Conservation (phyloP, 2,797 vertebrate genomes). For the Apodemus agrarius region DNA sequence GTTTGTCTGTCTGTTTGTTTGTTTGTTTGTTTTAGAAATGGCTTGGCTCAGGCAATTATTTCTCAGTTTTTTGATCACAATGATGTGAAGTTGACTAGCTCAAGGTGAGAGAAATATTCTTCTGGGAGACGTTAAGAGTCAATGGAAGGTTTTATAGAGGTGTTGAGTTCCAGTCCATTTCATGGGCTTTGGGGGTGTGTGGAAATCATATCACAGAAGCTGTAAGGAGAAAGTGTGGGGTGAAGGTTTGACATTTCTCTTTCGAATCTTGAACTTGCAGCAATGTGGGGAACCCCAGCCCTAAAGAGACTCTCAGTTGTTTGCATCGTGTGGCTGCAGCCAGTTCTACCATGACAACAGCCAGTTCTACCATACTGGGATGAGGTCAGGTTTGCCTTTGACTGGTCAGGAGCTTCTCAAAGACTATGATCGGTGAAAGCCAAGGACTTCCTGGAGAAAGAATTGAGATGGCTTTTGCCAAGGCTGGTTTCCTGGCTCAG, state of each 20-base stretch:
- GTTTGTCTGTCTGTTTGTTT: too few species aligned
- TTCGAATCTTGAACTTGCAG: neutral
- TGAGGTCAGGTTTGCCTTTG: neutral
- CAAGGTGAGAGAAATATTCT: neutral
- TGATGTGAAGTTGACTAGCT: neutral
- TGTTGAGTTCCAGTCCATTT: neutral
- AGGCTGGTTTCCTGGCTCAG: neutral
- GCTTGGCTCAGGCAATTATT: too few species aligned
- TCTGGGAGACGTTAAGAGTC: neutral
- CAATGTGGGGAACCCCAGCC: neutral
- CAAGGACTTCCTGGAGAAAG: neutral
- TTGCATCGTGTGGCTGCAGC: neutral
- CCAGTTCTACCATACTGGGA: neutral
- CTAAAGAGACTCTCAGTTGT: neutral
- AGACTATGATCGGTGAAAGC: neutral
- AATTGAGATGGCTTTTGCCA: neutral
- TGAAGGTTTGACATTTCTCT: neutral
- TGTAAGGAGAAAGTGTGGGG: neutral
- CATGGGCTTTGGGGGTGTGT: neutral
- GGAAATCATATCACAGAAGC: neutral
- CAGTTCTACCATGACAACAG: neutral
- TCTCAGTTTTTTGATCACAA: neutral
- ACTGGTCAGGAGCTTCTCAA: constrained; percentile 6
- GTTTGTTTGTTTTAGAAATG: neutral
- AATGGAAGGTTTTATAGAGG: neutral